Conservation (phyloP, 2,797 vertebrate genomes). For the Poecilia velifera region DNA sequence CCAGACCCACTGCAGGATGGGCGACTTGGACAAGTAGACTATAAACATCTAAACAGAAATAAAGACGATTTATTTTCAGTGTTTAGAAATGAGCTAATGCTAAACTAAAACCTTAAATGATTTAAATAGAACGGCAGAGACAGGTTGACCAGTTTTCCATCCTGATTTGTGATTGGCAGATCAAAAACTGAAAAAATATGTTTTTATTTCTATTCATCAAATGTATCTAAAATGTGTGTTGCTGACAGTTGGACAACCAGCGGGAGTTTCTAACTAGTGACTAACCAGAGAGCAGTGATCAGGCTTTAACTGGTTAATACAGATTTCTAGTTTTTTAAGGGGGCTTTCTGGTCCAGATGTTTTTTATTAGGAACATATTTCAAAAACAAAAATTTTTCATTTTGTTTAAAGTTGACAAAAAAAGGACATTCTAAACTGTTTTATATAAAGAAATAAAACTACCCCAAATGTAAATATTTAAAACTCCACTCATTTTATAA, state of each 20-base stretch:
- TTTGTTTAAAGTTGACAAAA: not conserved
- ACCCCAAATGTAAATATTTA: too few species aligned
- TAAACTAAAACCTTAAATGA: not conserved
- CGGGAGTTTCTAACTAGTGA: not conserved
- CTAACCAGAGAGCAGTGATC: not conserved
- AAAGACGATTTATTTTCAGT: not conserved
- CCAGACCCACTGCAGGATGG: not conserved
- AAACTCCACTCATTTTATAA: too few species aligned
- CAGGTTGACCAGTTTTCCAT: not conserved
- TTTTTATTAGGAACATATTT: not conserved
- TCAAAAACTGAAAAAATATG: not conserved
- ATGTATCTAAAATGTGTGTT: not conserved
- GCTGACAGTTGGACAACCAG: not conserved
- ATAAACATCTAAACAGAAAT: not conserved
- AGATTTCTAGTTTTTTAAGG: not conserved
- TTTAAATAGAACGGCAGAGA: not conserved
- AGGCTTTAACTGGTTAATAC: not conserved
- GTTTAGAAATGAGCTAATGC: not conserved
- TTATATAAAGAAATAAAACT: too few species aligned
- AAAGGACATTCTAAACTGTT: too few species aligned
- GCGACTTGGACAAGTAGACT: not conserved
- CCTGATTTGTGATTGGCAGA: not conserved
- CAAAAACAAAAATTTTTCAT: not conserved
- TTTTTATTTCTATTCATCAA: not conserved
- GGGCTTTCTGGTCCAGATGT: not conserved